These are phyloP conservation scores for Alca torda DNA, from an alignment of 2,797 vertebrate species.

Conservation along the genomic window DNA sequence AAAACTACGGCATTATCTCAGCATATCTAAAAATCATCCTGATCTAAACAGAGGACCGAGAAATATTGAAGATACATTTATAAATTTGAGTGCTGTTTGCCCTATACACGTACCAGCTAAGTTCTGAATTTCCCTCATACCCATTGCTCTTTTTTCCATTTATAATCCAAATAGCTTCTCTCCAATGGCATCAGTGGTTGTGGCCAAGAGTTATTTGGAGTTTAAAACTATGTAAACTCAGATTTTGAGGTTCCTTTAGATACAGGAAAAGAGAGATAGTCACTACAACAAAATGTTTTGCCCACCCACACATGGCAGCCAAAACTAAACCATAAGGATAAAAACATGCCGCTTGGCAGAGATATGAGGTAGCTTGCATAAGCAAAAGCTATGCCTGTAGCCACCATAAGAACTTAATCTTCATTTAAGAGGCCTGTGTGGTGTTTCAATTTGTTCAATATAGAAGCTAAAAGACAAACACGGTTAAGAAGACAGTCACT, in stretches of 20 bases:
- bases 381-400: background rate
- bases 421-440: background rate
- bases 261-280: background rate
- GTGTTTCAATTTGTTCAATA: background rate
- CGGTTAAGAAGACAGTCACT: background rate
- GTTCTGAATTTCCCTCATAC: background rate
- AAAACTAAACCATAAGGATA: constrained; percentile 20
- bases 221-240: background rate
- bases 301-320: background rate
- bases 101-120: background rate
- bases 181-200: background rate
- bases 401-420: background rate
- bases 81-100: background rate
- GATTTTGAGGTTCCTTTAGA: background rate
- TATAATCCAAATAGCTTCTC: background rate
- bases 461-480: background rate
- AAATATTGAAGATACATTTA: background rate
- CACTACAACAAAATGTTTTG: background rate
- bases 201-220: background rate
- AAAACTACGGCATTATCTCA: background rate
- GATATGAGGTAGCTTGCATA: background rate
- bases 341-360: background rate
- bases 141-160: background rate
- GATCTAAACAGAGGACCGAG: background rate
- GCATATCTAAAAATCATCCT: background rate